Percentiles rank a stretch among this genome's conserved stretches.
Evolutionary conservation across 2,113 vertebrate genomes (phyloP).

Genomic region (Daubentonia madagascariensis): DNA sequence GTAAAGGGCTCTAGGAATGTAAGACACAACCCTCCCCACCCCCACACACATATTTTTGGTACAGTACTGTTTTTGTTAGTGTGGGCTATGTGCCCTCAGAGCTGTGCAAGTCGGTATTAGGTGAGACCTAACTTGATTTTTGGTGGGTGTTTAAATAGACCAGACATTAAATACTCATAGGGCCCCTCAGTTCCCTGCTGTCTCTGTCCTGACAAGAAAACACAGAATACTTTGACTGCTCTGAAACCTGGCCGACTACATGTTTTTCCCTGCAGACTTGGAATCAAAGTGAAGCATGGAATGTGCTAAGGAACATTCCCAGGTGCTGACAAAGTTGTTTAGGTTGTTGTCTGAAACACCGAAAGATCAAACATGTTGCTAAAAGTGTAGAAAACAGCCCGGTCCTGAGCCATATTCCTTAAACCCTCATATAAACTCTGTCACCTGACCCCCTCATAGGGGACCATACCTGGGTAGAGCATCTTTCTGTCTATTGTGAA

Average conservation of each 20-base stretch:
- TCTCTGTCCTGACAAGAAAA: not conserved
- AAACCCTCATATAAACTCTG: not conserved
- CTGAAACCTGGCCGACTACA: too few relatives aligned
- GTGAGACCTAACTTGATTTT: not conserved
- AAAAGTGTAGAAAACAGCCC: not conserved
- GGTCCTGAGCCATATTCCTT: not conserved
- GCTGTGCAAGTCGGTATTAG: not conserved
- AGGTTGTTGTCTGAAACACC: not conserved
- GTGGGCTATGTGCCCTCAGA: not conserved
- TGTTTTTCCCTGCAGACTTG: not conserved
- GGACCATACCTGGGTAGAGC: not conserved
- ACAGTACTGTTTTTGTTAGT: not conserved
- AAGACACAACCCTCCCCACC: too few relatives aligned
- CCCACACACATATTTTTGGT: not conserved
- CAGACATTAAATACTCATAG: too few relatives aligned
- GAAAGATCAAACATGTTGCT: not conserved
- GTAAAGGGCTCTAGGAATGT: not conserved
- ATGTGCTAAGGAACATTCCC: not conserved
- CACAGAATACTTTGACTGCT: too few relatives aligned
- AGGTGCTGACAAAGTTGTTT: not conserved
- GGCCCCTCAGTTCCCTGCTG: not conserved
- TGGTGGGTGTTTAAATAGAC: not conserved
- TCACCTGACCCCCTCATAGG: not conserved
- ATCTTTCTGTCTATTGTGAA: not conserved
- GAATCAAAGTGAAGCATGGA: not conserved